Percentiles rank a stretch among this genome's conserved stretches.
Conservation (phyloP, 1,140 invertebrate genomes). For the Heliconius melpomene region DNA sequence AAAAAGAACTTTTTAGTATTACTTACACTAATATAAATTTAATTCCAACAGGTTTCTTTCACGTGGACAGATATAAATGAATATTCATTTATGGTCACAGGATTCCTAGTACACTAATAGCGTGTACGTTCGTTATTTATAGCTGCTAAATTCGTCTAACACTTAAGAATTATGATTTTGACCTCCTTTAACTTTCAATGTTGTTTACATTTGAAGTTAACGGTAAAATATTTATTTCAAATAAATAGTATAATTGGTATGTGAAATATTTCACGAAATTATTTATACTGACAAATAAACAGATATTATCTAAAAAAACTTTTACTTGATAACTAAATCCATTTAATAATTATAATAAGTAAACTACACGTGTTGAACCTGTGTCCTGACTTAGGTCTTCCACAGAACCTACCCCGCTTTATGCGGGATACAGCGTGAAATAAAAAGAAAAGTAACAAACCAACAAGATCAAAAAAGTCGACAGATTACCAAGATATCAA, state of each 20-base stretch:
- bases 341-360: no score
- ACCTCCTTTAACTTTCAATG: not conserved
- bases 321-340: not conserved
- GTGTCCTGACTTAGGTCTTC: no score
- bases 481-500: conserved; percentile 31
- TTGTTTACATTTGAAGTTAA: no score
- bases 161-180: not conserved
- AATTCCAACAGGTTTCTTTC: conserved; percentile 1
- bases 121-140: conserved; percentile 3
- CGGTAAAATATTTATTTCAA: no score
- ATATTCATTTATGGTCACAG: conserved; percentile 31
- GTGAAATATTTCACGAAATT: not conserved
- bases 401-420: no score
- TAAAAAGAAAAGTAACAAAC: not conserved
- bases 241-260: not conserved
- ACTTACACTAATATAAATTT: no score
- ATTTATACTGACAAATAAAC: not conserved
- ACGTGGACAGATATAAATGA: conserved; percentile 25
- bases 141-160: not conserved
- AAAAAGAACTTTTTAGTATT: no score
- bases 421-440: no score
- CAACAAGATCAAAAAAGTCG: conserved; percentile 12
- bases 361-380: no score
- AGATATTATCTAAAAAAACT: not conserved
- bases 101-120: not conserved